phyloP scores from a whole-genome alignment of 2,113 vertebrate species.

The Platycercus adscitus region DNA sequence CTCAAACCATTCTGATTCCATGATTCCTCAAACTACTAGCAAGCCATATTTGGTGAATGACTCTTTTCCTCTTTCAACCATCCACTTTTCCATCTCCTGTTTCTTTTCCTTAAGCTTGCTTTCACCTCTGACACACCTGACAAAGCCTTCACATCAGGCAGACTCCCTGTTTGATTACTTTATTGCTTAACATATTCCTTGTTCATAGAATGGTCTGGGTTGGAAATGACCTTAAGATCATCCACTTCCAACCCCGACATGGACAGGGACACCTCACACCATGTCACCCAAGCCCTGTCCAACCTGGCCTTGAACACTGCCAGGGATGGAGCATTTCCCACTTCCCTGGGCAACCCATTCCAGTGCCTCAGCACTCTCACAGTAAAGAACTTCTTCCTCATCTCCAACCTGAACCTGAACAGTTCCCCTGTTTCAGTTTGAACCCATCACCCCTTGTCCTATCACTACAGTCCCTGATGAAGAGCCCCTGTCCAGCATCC shows the following conservation, averaged over 20 bases:
- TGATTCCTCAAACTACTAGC: not conserved
- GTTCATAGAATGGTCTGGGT: not conserved
- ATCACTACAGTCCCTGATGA: not conserved
- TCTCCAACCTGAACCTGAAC: not conserved
- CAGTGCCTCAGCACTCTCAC: not conserved
- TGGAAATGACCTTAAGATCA: not conserved
- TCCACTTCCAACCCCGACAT: not conserved
- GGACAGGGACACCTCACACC: not conserved
- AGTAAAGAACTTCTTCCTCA: not conserved
- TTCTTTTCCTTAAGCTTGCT: not conserved
- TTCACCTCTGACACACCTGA: not conserved
- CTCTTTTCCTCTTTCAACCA: not conserved
- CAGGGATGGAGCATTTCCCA: no score
- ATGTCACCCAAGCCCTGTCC: not conserved
- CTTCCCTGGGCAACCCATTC: no score
- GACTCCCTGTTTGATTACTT: not conserved
- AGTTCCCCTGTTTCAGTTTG: no score
- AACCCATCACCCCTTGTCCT: not conserved
- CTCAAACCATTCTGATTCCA: not conserved
- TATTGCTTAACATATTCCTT: not conserved
- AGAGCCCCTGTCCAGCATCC: not conserved
- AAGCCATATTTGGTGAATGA: not conserved
- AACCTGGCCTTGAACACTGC: not conserved
- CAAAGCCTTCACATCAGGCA: not conserved
- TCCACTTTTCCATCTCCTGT: accelerated